phyloP scores from a whole-genome alignment of 2,888 invertebrate genomes.

The Adelognathus sp. region DNA sequence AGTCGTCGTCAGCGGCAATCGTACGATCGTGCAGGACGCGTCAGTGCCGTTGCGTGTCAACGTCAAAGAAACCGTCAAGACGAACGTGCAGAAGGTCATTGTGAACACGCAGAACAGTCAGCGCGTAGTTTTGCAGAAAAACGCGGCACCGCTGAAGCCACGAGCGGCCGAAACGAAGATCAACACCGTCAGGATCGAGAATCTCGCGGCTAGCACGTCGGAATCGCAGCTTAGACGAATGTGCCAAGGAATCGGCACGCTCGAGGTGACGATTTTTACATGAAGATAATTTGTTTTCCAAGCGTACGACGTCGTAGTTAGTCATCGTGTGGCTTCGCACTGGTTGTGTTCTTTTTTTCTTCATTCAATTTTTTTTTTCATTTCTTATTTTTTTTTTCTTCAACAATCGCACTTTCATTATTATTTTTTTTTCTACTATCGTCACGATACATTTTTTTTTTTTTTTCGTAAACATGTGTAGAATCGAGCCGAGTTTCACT shows the following conservation, averaged over 20 bases:
- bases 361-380: slow-evolving; percentile 11
- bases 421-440: slow-evolving; percentile 5
- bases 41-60: slow-evolving; percentile 57
- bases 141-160: slow-evolving; percentile 57
- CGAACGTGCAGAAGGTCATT: slow-evolving; percentile 62
- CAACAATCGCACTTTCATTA: slow-evolving; percentile 21
- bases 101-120: slow-evolving; percentile 67
- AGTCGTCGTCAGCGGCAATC: slow-evolving; percentile 59
- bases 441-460: not conserved
- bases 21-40: slow-evolving; percentile 69
- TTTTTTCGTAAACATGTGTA: not conserved
- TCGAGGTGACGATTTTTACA: slow-evolving; percentile 81
- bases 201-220: slow-evolving; percentile 82
- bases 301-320: no score
- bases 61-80: slow-evolving; percentile 55
- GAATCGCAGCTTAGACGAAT: slow-evolving; percentile 81
- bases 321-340: slow-evolving; percentile 42
- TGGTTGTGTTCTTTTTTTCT: slow-evolving; percentile 21
- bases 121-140: slow-evolving; percentile 70
- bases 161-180: slow-evolving; percentile 72
- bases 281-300: no score
- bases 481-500: not conserved
- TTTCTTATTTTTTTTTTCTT: not conserved
- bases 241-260: slow-evolving; percentile 82
- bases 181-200: slow-evolving; percentile 81